Conservation (phyloP, 2,113 vertebrate species). For the Rhabdomys dilectus region DNA sequence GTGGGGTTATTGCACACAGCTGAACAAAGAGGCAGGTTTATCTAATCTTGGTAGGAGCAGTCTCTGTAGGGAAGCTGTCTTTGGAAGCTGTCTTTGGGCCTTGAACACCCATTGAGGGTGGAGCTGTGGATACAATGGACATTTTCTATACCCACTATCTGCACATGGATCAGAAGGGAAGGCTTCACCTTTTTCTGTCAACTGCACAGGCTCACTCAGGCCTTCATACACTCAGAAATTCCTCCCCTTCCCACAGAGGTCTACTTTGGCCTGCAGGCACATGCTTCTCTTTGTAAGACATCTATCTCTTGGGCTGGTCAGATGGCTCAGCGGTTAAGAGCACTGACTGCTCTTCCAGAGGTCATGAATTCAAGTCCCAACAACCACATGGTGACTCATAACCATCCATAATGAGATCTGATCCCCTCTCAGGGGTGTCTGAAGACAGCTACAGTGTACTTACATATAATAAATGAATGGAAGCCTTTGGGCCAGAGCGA, state of each 20-base stretch:
- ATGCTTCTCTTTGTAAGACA: neutral
- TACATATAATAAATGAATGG: too few relatives aligned
- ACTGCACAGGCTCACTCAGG: neutral
- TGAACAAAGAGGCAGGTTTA: neutral
- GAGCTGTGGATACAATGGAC: neutral
- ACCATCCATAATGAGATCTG: too few relatives aligned
- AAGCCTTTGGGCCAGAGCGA: too few relatives aligned
- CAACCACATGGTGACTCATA: too few relatives aligned
- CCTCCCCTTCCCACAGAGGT: neutral
- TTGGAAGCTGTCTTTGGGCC: neutral
- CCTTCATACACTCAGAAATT: neutral
- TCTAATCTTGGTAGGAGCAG: neutral
- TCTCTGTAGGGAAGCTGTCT: neutral
- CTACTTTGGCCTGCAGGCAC: neutral
- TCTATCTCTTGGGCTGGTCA: neutral
- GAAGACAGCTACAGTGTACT: too few relatives aligned
- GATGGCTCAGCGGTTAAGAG: too few relatives aligned
- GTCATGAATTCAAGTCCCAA: too few relatives aligned
- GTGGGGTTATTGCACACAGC: neutral
- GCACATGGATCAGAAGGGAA: neutral
- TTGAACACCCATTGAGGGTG: neutral
- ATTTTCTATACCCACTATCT: neutral
- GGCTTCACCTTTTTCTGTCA: neutral
- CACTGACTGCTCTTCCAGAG: too few relatives aligned
- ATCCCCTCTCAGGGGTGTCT: too few relatives aligned